These are phyloP conservation scores for Scelioninae gen. 2 DNA, from an alignment of 2,888 invertebrate genomes.

Conservation along the genomic window DNA sequence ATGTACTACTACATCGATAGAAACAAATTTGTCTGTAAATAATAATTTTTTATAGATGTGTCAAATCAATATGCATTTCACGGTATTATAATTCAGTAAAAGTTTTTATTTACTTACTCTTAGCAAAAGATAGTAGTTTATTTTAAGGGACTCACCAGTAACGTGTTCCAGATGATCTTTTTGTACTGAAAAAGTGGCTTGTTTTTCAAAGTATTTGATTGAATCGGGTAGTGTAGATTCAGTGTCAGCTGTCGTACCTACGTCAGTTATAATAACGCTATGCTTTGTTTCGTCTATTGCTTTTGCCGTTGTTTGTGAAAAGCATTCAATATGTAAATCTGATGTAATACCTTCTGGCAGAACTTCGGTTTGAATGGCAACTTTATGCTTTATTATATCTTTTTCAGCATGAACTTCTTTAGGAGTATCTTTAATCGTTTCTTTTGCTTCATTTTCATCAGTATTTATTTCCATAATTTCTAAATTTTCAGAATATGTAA, in stretches of 20 bases:
- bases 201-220: constrained; percentile 75
- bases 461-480: constrained; percentile 74
- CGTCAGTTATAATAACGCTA: constrained; percentile 77
- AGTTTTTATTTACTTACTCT: too few species aligned
- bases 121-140: neutral
- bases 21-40: too few species aligned
- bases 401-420: constrained; percentile 75
- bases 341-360: constrained; percentile 65
- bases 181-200: constrained; percentile 72
- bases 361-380: constrained; percentile 74
- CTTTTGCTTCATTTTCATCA: constrained; percentile 71
- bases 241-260: constrained; percentile 75
- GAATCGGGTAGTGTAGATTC: constrained; percentile 74
- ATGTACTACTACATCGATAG: too few species aligned
- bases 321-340: constrained; percentile 67
- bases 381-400: constrained; percentile 75
- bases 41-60: too few species aligned
- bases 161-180: constrained; percentile 68
- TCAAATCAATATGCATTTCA: too few species aligned
- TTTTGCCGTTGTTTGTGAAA: constrained; percentile 68
- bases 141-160: constrained; percentile 68
- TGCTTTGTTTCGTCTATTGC: constrained; percentile 72
- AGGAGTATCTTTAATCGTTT: constrained; percentile 74
- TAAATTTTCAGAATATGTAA: constrained; percentile 71
- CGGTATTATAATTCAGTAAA: too few species aligned